A percentile compares a stretch with the other conserved stretches of the same genome.
These are phyloP conservation scores for Bombus confusus DNA, from an alignment of 1,140 invertebrate genomes.

Conservation along the genomic window DNA sequence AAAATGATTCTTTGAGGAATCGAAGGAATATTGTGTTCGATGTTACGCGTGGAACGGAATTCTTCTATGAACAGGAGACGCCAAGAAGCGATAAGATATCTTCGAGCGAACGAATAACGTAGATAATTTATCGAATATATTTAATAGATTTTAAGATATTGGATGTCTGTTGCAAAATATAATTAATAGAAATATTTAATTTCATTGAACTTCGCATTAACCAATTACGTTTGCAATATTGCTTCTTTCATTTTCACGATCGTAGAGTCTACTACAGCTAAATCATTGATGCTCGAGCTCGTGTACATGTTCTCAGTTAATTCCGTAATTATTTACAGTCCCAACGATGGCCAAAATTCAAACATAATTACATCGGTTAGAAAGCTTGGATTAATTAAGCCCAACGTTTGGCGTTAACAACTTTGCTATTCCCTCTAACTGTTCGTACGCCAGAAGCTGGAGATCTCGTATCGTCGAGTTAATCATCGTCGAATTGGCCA, in stretches of 20 bases:
- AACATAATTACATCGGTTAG: not conserved
- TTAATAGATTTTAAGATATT: too few relatives aligned
- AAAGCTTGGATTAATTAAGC: not conserved
- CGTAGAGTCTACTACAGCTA: too few relatives aligned
- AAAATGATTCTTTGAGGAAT: not conserved
- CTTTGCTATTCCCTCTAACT: not conserved
- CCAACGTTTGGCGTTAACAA: not conserved
- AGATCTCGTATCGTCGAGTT: not conserved
- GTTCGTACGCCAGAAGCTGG: not conserved
- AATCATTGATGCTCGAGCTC: not conserved
- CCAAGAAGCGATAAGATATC: too few relatives aligned
- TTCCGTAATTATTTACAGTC: not conserved
- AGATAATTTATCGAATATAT: too few relatives aligned
- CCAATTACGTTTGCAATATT: too few relatives aligned
- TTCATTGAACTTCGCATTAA: too few relatives aligned
- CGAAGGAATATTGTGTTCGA: not conserved
- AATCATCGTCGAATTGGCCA: not conserved
- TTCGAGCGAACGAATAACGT: too few relatives aligned
- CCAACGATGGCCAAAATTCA: not conserved
- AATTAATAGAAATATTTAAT: too few relatives aligned
- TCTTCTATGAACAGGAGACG: too few relatives aligned
- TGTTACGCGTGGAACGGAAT: too few relatives aligned
- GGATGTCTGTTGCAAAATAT: too few relatives aligned
- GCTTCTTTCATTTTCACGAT: too few relatives aligned
- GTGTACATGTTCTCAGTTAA: not conserved